Conservation (phyloP, 2,113 vertebrate genomes). For the Craseonycteris thonglongyai region DNA sequence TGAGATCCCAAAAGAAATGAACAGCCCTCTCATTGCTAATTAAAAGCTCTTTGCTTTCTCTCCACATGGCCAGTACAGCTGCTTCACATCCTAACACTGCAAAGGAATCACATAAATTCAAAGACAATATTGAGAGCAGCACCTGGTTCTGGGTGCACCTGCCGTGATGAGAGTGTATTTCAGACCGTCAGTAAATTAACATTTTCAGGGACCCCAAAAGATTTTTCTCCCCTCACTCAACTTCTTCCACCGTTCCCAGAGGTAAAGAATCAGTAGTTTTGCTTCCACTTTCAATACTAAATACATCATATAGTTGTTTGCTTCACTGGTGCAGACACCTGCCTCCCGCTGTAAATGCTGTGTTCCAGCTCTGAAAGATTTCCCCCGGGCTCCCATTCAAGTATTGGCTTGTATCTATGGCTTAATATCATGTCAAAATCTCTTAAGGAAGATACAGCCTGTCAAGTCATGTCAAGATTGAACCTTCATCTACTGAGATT, state of each 20-base stretch:
- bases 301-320: constrained; percentile 89
- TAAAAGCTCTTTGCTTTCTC: constrained; percentile 96
- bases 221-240: constrained; percentile 72
- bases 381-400: constrained; percentile 87
- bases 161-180: constrained; percentile 86
- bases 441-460: constrained; percentile 88
- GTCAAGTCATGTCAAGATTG: constrained; percentile 81
- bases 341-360: constrained; percentile 86
- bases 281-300: constrained; percentile 90
- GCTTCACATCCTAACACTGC: constrained; percentile 82
- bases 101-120: constrained; percentile 91
- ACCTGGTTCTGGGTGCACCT: constrained; percentile 91
- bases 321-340: constrained; percentile 87
- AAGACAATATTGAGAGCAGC: constrained; percentile 86
- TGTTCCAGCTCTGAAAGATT: constrained; percentile 86
- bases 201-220: constrained; percentile 83
- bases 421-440: constrained; percentile 92
- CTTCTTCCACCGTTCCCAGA: constrained; percentile 80
- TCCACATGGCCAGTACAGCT: constrained; percentile 90
- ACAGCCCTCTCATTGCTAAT: constrained; percentile 92
- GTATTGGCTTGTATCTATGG: constrained; percentile 91
- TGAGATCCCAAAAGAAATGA: constrained; percentile 86
- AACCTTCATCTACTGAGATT: constrained; percentile 79
- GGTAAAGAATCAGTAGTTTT: constrained; percentile 81
- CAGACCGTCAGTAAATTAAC: constrained; percentile 93